Evolutionary conservation across 2,797 vertebrate genomes (phyloP).

Genomic region (Eulemur rubriventer): DNA sequence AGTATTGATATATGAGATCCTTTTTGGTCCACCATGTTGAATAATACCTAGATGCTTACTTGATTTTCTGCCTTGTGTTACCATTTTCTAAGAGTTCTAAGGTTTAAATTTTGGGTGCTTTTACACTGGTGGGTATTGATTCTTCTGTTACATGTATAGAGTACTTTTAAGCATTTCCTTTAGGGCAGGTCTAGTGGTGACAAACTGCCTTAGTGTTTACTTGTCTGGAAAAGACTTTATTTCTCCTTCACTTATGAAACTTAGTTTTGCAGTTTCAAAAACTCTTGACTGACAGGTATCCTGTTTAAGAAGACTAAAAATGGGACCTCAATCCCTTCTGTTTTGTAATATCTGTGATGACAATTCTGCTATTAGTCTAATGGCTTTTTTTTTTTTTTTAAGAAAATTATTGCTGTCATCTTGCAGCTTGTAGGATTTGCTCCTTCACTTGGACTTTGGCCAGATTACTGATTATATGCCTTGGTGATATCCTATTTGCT

Average conservation of each 20-base stretch:
- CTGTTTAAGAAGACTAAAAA: no score
- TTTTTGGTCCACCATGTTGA: background rate
- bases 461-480: no score
- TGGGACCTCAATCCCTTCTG: no score
- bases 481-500: no score
- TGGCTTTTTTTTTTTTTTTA: no score
- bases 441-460: no score
- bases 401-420: no score
- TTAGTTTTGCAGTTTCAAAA: no score
- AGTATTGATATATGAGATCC: background rate
- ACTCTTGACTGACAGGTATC: no score
- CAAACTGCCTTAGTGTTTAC: background rate
- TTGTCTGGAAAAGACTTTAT: background rate
- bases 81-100: background rate
- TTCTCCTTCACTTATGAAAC: background rate
- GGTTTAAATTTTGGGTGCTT: background rate
- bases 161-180: background rate
- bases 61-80: background rate
- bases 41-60: background rate
- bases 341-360: no score
- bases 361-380: no score
- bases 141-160: background rate
- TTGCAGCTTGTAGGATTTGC: no score
- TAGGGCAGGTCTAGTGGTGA: background rate
- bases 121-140: background rate